Conservation (phyloP, 2,113 vertebrate species). For the Megalops atlanticus region DNA sequence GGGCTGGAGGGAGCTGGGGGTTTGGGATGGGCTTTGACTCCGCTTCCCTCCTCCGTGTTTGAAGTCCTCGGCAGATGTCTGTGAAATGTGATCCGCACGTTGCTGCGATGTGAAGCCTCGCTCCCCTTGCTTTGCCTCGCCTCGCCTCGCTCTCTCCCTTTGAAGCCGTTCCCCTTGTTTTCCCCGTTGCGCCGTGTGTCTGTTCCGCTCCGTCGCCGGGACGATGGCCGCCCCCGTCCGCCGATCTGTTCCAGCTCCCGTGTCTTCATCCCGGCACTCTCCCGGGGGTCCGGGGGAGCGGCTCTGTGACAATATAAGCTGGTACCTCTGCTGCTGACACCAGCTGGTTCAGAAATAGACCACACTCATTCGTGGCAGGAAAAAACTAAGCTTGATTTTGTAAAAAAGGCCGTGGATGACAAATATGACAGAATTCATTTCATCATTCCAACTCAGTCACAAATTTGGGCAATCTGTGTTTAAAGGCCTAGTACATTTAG, state of each 20-base stretch:
- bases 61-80: constrained; percentile 41
- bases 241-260: not conserved
- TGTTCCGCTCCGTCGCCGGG: not conserved
- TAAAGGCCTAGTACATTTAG: too few species aligned
- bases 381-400: too few species aligned
- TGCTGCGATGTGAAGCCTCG: not conserved
- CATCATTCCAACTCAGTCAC: too few species aligned
- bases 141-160: constrained; percentile 22
- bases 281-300: not conserved
- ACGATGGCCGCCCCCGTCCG: not conserved
- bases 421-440: too few species aligned
- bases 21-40: constrained; percentile 12
- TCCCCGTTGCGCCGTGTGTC: not conserved
- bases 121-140: too few species aligned
- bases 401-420: too few species aligned
- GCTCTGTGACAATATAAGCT: too few species aligned
- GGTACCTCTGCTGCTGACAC: too few species aligned
- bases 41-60: constrained; percentile 23
- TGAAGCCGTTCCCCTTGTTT: constrained; percentile 37
- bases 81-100: constrained; percentile 32
- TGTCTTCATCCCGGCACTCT: not conserved
- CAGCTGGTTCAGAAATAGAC: too few species aligned
- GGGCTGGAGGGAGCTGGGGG: not conserved
- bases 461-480: too few species aligned
- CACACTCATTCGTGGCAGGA: too few species aligned